These are phyloP conservation scores for Hyla sarda DNA, from an alignment of 2,113 vertebrate species.

Conservation along the genomic window DNA sequence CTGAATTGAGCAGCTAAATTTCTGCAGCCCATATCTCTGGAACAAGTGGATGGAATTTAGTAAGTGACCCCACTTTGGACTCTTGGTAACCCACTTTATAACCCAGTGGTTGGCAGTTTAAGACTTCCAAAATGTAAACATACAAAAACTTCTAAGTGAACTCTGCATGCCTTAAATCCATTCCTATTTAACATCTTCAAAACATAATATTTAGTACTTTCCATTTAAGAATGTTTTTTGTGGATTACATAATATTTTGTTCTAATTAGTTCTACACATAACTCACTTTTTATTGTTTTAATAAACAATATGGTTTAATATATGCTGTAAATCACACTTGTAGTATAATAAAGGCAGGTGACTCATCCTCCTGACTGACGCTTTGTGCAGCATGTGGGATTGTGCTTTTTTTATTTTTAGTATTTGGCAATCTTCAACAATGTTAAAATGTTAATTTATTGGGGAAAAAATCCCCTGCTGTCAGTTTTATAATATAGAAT, in stretches of 20 bases:
- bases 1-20: too few species aligned
- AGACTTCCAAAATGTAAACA: too few species aligned
- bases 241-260: neutral
- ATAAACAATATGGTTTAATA: neutral
- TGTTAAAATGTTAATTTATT: constrained; percentile 23
- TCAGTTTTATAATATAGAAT: neutral
- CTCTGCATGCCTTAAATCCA: too few species aligned
- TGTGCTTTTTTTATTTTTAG: constrained; percentile 27
- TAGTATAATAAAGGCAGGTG: neutral
- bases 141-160: too few species aligned
- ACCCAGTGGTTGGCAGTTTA: too few species aligned
- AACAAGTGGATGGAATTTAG: too few species aligned
- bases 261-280: neutral
- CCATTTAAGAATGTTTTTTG: neutral
- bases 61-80: too few species aligned
- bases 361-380: constrained; percentile 11
- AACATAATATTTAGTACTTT: neutral
- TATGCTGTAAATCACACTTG: neutral
- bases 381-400: neutral
- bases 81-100: too few species aligned
- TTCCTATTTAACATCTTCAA: neutral
- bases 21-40: too few species aligned
- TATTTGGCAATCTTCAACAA: constrained; percentile 9
- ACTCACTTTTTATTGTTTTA: neutral
- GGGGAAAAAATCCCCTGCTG: neutral